Base-by-base conservation (phyloP, 2,888 invertebrate genomes). In the Harpalus rubripes region DNA sequence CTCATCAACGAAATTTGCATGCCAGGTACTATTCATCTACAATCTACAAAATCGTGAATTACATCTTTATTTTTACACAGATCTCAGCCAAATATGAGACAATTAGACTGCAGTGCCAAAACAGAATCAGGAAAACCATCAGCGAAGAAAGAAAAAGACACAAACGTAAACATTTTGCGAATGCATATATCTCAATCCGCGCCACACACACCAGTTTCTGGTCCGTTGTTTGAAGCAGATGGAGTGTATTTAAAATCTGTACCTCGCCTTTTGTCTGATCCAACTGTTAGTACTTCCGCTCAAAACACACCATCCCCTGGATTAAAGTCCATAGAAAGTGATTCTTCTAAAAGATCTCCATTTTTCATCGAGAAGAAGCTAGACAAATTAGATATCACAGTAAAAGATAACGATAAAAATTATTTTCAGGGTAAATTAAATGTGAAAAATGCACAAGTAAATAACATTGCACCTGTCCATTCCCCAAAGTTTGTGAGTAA, bases 61-160 rank as follows among this genome's bases (percentile, higher is more conserved):
- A 52, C 8, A 52, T 0, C 44, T 52, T 12, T 52, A 8, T 52
- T 52, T 85, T 26, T 39, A 68, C 58, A 72, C 85, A 91, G 92
- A 86, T 91, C 91, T 7, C 91, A 91, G 87, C 91, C 91, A 5
- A 91, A 91, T 78, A 91, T 91, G 90, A 87, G 91, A 22, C 91
- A 92, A 85, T 86, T 91, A 10, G 90, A 90, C 32, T 91, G 91
- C 0, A 90, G 89, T n/a, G 89, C 86, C 8, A 89, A 90, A 81
- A 86, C 90, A 32, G 90, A 91, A 74, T 89, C 88, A 84, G 88
- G 89, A 85, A 90, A 90, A 86, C 88, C 79, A n/a, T 65, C 89
- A 1, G 88, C 88, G 86, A 91, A 90, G 0, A 90, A 90, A 16
- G 91, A 91, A 61, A 88, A 89, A 76, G 90, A 91, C 79, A 87